Conservation (phyloP, 2,797 vertebrate genomes). For the Graptemys geographica region DNA sequence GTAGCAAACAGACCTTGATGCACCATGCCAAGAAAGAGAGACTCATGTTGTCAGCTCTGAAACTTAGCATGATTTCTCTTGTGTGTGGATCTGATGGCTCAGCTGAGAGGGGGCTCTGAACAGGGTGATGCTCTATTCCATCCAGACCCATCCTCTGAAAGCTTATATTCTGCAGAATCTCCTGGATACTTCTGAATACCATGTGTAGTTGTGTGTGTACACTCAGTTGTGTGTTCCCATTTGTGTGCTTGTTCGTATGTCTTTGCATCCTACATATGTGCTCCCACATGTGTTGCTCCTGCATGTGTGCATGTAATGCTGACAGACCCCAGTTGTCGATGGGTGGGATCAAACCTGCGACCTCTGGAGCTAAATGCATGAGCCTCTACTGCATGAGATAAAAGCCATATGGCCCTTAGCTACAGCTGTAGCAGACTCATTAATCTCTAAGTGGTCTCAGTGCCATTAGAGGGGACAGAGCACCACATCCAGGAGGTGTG, state of each 20-base stretch:
- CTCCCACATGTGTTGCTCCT: background rate
- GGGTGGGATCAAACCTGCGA: no score
- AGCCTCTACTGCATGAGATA: no score
- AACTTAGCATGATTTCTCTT: rapidly evolving
- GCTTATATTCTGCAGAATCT: background rate
- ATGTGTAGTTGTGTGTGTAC: rapidly evolving
- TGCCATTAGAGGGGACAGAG: no score
- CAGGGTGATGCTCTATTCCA: background rate
- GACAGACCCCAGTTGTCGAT: no score
- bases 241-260: background rate
- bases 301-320: background rate
- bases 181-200: rapidly evolving
- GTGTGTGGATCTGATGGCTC: rapidly evolving
- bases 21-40: background rate
- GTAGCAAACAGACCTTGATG: background rate
- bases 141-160: rapidly evolving
- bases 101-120: background rate
- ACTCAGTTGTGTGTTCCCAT: background rate
- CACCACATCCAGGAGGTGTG: no score
- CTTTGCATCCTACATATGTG: background rate
- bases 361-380: no score
- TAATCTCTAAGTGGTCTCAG: no score
- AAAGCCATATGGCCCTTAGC: no score
- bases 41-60: background rate
- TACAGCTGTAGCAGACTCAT: no score